Conservation (phyloP, 2,888 invertebrate genomes). For the Alloplasta piceator region DNA sequence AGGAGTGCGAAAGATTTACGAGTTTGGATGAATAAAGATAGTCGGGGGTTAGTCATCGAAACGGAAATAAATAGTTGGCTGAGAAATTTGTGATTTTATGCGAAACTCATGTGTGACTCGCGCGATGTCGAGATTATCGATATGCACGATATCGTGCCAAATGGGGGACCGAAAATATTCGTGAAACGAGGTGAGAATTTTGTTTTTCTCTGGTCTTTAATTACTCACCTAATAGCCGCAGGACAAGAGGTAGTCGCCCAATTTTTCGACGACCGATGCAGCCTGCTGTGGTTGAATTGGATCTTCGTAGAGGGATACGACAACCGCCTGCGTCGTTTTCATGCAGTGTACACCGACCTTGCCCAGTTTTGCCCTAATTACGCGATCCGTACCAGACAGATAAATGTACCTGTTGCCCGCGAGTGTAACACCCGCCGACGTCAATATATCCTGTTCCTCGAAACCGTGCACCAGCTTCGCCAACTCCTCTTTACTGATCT, state of each 20-base stretch:
- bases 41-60: constrained; percentile 38
- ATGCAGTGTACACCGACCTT: constrained; percentile 98
- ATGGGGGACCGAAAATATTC: too few species aligned
- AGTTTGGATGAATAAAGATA: too few species aligned
- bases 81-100: constrained; percentile 32
- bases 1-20: too few species aligned
- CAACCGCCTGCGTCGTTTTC: constrained; percentile 97
- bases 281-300: constrained; percentile 98
- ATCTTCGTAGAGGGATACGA: constrained; percentile 97
- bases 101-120: constrained; percentile 33
- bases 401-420: constrained; percentile 97
- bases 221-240: constrained; percentile 93
- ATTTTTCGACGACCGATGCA: constrained; percentile 97
- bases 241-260: constrained; percentile 98
- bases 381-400: constrained; percentile 96
- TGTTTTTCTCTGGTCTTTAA: not conserved
- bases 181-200: too few species aligned
- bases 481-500: constrained; percentile 97
- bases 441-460: constrained; percentile 94
- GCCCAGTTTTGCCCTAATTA: constrained; percentile 96
- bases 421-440: constrained; percentile 95
- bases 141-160: not conserved
- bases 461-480: constrained; percentile 95
- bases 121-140: constrained; percentile 29
- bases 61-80: constrained; percentile 31